Conservation (phyloP, 2,888 invertebrate species). For the Furcula furcula region DNA sequence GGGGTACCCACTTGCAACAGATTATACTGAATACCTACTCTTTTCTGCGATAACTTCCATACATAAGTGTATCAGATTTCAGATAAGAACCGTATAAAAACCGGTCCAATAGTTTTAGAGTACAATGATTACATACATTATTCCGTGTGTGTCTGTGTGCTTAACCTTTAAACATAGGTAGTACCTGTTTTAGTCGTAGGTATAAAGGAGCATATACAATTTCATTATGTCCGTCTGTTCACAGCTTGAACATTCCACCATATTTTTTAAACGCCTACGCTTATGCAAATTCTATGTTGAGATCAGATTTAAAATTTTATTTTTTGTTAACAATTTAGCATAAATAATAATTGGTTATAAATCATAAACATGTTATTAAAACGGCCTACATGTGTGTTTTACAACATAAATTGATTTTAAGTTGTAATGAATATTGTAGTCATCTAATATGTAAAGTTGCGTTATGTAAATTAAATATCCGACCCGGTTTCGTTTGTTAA, state of each 20-base stretch:
- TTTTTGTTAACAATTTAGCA: background rate
- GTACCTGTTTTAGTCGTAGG: too few species aligned
- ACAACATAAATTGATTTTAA: background rate
- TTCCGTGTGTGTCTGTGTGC: too few species aligned
- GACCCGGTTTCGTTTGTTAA: background rate
- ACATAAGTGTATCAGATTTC: too few species aligned
- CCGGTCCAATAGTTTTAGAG: too few species aligned
- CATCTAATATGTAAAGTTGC: background rate
- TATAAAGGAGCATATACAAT: too few species aligned
- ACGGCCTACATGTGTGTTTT: background rate
- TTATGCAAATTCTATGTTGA: background rate
- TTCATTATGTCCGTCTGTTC: too few species aligned
- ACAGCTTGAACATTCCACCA: background rate
- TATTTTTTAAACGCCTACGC: background rate
- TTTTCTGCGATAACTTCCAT: too few species aligned
- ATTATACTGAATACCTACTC: too few species aligned
- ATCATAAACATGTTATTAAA: background rate
- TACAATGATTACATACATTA: too few species aligned
- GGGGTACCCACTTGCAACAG: too few species aligned
- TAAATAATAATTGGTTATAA: background rate
- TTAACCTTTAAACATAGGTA: too few species aligned
- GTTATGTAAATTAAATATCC: background rate
- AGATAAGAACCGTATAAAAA: too few species aligned
- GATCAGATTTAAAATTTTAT: background rate
- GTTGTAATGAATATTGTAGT: background rate